Conservation (phyloP, 1,140 invertebrate species). For the Nautilus pompilius region DNA sequence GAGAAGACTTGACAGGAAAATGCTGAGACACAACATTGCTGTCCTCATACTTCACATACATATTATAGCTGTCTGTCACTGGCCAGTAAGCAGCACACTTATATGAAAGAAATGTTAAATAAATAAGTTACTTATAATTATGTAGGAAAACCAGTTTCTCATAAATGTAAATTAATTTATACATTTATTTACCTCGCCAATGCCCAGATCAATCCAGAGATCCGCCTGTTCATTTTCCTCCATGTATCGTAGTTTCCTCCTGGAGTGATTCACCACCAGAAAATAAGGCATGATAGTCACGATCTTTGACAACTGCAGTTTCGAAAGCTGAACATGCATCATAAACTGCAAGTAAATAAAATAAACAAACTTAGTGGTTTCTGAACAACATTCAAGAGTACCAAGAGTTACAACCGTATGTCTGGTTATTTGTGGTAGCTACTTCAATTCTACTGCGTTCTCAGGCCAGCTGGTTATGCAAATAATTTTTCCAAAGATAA, state of each 20-base stretch:
- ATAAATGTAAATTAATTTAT: neutral
- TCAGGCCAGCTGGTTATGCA: too few relatives aligned
- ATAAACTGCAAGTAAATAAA: conserved; percentile 43
- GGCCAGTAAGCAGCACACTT: conserved; percentile 75
- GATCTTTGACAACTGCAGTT: conserved; percentile 47
- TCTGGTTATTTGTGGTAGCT: too few relatives aligned
- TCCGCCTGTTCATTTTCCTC: conserved; percentile 81
- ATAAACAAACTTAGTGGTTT: neutral
- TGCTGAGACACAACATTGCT: conserved; percentile 74
- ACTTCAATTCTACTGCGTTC: too few relatives aligned
- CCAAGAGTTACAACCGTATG: too few relatives aligned
- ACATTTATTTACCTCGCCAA: conserved; percentile 60
- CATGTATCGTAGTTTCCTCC: conserved; percentile 72
- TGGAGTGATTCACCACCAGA: conserved; percentile 60
- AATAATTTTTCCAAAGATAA: too few relatives aligned
- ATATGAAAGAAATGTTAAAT: conserved; percentile 17
- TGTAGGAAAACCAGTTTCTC: neutral
- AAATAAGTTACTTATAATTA: neutral
- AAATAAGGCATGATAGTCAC: conserved; percentile 51
- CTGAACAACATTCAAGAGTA: too few relatives aligned
- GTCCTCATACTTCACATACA: conserved; percentile 76
- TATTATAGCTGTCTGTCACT: conserved; percentile 73
- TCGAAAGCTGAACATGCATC: conserved; percentile 47
- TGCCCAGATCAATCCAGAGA: conserved; percentile 74
- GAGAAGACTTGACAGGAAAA: conserved; percentile 68